Base-by-base conservation (phyloP, 1,140 invertebrate species). In the Hyles euphorbiae region DNA sequence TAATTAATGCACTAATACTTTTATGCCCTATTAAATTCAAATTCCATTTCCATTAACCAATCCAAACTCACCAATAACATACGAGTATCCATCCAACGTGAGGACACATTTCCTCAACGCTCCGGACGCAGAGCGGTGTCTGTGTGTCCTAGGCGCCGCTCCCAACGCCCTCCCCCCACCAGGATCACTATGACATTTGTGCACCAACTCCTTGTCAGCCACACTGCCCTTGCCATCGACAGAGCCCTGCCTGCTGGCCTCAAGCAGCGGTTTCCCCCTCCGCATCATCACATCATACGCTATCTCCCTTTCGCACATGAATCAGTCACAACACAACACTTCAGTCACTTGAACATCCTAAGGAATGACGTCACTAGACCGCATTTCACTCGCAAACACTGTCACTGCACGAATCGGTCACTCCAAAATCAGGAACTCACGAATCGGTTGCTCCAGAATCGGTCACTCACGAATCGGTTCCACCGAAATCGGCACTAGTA, bases 61-160 rank as follows among this genome's bases (percentile, higher is more conserved):
- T 55, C 34, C 9, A 47, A 36, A 89, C 93, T 94, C 89, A 95
- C 94, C 94, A 90, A 95, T 95, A 69, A 95, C 93, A 81, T 95
- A 95, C 60, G 93, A 94, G 87, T 95, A 95, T 71, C 94, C 94
- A 76, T 95, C 94, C 53, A 95, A 89, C 33, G 93, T 95, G 52
- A 95, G 91, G 34, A 95, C 93, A 83, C 94, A 95, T 87, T 94
- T 94, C 70, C 93, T 91, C 8, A 92, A 89, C 53, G 91, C 91
- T 56, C 89, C 83, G 44, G 88, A 88, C 4, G 84, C 75, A 11
- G 87, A 83, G 59, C 87, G 74, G 71, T 89, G 85, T 51, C 86
- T 79, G 32, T 74, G 66, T 5, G 76, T 66, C 56, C 81, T 75
- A 8, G 84, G 79, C n/a, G 67, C 63, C 47, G 79, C 72, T 12